Conservation (phyloP, 2,888 invertebrate genomes). For the Drepana falcataria region DNA sequence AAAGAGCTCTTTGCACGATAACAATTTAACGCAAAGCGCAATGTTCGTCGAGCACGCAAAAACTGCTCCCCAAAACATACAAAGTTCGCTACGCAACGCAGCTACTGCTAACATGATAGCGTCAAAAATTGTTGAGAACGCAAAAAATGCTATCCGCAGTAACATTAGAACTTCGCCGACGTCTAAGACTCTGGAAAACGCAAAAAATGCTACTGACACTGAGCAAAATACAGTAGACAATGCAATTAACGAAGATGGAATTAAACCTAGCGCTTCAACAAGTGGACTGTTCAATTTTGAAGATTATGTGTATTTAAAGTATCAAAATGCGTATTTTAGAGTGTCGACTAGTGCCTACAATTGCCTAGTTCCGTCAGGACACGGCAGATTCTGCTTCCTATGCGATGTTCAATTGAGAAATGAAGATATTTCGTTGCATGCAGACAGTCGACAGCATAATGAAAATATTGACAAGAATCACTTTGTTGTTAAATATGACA, state of each 20-base stretch:
- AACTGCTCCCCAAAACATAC: no score
- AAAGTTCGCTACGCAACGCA: no score
- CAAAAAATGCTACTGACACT: no score
- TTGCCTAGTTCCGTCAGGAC: neutral
- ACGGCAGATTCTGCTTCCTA: neutral
- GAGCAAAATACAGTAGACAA: no score
- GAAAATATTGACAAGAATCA: slow-evolving; percentile 19
- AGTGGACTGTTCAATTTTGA: neutral
- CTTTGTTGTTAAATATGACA: slow-evolving; percentile 28
- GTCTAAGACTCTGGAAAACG: no score
- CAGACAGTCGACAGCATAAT: neutral
- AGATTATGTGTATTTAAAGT: neutral
- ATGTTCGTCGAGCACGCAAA: no score
- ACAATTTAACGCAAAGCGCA: neutral
- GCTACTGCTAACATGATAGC: no score
- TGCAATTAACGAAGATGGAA: no score
- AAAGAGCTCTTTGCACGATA: neutral
- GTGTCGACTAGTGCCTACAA: neutral
- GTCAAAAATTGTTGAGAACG: no score
- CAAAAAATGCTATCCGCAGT: no score
- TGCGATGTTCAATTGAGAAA: neutral
- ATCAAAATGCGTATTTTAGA: neutral
- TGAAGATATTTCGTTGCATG: neutral
- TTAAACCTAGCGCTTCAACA: no score
- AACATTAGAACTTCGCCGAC: no score